phyloP scores from a whole-genome alignment of 2,113 vertebrate genomes.

The Python bivittatus region DNA sequence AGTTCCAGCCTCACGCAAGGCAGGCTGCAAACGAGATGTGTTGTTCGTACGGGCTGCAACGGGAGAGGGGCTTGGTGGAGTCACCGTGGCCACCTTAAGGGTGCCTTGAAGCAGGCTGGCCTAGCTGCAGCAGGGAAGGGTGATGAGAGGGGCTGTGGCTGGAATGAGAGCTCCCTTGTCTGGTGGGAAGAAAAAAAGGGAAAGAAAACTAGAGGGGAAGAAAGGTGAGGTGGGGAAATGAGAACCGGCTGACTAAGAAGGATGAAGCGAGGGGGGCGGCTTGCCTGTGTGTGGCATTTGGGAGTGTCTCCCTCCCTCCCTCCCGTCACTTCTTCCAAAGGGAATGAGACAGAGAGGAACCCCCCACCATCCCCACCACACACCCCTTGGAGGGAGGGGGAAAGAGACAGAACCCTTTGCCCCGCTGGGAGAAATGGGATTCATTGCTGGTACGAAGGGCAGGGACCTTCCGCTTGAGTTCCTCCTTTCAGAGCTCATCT shows the following conservation, averaged over 20 bases:
- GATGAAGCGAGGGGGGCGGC: background rate
- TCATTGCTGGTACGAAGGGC: slow-evolving; percentile 17
- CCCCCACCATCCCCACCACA: background rate
- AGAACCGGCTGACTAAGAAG: slow-evolving; percentile 11
- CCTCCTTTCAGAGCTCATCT: slow-evolving; percentile 41
- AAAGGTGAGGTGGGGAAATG: slow-evolving; percentile 20
- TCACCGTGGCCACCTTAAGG: background rate
- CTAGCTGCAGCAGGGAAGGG: background rate
- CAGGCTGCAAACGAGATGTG: background rate
- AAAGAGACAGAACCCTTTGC: slow-evolving; percentile 7
- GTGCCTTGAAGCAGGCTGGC: background rate
- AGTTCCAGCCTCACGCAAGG: background rate
- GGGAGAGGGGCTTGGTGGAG: too few species aligned
- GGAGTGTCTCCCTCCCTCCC: slow-evolving; percentile 22
- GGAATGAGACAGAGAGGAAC: slow-evolving; percentile 16
- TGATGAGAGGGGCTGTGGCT: background rate
- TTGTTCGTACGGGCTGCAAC: background rate
- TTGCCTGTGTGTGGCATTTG: slow-evolving; percentile 43
- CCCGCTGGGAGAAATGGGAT: slow-evolving; percentile 32
- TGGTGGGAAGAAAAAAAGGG: too few species aligned
- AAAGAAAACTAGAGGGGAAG: slow-evolving; percentile 7
- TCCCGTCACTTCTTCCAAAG: slow-evolving; percentile 12
- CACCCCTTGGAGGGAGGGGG: background rate
- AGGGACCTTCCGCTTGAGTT: slow-evolving; percentile 33
- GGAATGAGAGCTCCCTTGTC: background rate